These are phyloP conservation scores for Zophobas atratus DNA, from an alignment of 1,140 invertebrate genomes.

Conservation along the genomic window DNA sequence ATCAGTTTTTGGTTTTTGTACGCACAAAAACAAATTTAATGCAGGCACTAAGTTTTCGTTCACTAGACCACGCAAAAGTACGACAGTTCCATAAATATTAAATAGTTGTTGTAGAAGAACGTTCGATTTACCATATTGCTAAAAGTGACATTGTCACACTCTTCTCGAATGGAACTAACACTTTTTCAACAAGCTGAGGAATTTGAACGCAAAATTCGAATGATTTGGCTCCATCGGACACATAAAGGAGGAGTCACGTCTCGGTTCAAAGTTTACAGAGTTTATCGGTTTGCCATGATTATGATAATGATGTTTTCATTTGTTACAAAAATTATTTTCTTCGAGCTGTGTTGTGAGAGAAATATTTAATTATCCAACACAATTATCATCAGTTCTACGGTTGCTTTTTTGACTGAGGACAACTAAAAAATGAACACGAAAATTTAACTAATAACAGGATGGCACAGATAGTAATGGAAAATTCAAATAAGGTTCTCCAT, in stretches of 20 bases:
- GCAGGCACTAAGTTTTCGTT: conserved; percentile 3
- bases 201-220: conserved; percentile 40
- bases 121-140: conserved; percentile 64
- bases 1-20: conserved; percentile 24
- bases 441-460: no score
- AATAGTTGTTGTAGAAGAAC: conserved; percentile 66
- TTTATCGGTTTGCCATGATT: conserved; percentile 44
- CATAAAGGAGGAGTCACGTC: conserved; percentile 33
- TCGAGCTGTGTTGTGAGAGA: neutral
- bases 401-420: neutral
- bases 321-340: conserved; percentile 18
- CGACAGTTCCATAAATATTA: conserved; percentile 64
- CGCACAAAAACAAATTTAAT: neutral
- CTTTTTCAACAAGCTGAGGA: conserved; percentile 24
- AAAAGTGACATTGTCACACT: conserved; percentile 21
- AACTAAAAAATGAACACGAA: neutral
- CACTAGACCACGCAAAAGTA: conserved; percentile 59
- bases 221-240: conserved; percentile 28
- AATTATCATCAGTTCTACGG: neutral
- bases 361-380: conserved; percentile 15
- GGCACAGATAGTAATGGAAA: neutral
- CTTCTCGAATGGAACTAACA: conserved; percentile 4
- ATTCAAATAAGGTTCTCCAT: conserved; percentile 6
- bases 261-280: conserved; percentile 45
- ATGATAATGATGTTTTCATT: conserved; percentile 40